A percentile compares a stretch with the other conserved stretches of the same genome.
These are phyloP conservation scores for Cacajao melanocephalus DNA, from an alignment of 2,797 vertebrate genomes.

Conservation along the genomic window DNA sequence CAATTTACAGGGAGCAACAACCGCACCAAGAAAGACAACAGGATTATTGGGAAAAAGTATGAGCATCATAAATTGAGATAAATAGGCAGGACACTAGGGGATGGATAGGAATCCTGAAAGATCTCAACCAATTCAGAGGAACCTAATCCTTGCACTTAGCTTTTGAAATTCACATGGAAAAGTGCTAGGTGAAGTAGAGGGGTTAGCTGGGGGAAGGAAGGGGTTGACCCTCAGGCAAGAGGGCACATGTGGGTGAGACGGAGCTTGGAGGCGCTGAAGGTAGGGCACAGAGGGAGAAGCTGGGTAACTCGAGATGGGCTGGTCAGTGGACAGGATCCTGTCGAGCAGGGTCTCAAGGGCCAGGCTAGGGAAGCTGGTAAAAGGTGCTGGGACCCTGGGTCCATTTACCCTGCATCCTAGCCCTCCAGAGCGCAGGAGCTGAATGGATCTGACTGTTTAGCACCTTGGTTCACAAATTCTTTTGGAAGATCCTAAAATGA, in stretches of 20 bases:
- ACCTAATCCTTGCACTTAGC: background rate
- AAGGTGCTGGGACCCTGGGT: background rate
- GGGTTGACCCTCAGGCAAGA: background rate
- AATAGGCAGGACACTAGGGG: background rate
- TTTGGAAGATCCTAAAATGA: background rate
- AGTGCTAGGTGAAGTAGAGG: background rate
- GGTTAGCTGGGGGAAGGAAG: background rate
- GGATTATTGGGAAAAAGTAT: background rate
- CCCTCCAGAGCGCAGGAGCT: background rate
- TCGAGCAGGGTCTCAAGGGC: background rate
- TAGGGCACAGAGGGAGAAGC: background rate
- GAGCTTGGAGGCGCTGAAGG: background rate
- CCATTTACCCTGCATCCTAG: background rate
- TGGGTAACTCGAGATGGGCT: background rate
- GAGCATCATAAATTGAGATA: background rate
- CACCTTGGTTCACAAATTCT: background rate
- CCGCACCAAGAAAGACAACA: background rate
- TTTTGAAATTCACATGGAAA: background rate
- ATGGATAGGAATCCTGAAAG: background rate
- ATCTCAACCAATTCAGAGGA: background rate
- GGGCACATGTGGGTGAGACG: background rate
- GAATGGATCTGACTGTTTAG: background rate
- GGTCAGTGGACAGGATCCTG: background rate
- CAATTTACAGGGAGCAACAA: background rate
- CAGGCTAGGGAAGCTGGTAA: background rate